These are phyloP conservation scores for Bettongia penicillata DNA, from an alignment of 2,113 vertebrate genomes.

Conservation along the genomic window DNA sequence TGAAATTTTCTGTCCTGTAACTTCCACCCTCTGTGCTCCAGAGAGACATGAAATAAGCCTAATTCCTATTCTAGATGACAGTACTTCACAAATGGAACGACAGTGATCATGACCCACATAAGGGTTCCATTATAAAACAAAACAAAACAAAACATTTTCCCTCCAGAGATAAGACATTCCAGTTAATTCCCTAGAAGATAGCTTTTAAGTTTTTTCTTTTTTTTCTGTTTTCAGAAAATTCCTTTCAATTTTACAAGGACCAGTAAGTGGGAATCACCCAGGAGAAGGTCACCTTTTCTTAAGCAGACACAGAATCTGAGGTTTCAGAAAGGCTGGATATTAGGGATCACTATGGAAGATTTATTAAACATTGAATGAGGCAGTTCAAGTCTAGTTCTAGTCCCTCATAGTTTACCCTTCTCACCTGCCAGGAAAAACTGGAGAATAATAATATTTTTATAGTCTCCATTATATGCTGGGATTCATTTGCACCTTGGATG, in stretches of 20 bases:
- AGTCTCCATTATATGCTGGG: not conserved
- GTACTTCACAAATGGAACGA: not conserved
- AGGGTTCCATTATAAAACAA: not conserved
- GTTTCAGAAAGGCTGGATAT: not conserved
- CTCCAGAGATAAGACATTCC: not conserved
- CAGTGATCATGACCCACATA: not conserved
- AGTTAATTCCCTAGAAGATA: constrained; percentile 8
- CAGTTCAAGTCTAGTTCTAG: too few species aligned
- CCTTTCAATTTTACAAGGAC: not conserved
- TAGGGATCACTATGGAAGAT: not conserved
- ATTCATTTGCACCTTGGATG: not conserved
- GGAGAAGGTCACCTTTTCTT: not conserved
- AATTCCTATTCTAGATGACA: not conserved
- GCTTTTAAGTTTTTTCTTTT: constrained; percentile 36
- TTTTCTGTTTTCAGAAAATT: constrained; percentile 65
- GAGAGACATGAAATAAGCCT: not conserved
- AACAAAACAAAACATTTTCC: constrained; percentile 20
- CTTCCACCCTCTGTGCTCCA: not conserved
- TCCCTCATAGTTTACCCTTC: not conserved
- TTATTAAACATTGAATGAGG: not conserved
- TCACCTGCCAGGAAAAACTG: not conserved
- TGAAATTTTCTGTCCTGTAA: not conserved
- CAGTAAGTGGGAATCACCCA: not conserved
- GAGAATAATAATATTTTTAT: not conserved
- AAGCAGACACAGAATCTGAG: constrained; percentile 9